These are phyloP conservation scores for Charina bottae DNA, from an alignment of 2,113 vertebrate species.

Conservation along the genomic window DNA sequence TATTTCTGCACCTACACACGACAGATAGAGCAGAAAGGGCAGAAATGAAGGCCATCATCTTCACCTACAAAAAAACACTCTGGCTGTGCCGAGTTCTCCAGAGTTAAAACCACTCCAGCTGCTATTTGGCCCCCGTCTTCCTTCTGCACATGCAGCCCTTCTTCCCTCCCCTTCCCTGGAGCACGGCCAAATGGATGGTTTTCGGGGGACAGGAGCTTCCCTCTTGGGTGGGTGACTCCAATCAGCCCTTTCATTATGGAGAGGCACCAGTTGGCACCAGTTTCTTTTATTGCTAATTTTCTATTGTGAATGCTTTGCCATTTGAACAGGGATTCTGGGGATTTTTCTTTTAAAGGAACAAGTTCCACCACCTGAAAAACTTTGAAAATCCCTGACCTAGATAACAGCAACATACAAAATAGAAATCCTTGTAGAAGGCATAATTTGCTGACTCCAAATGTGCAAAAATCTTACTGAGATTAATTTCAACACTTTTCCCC, in stretches of 20 bases:
- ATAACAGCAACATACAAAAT: slow-evolving; percentile 4
- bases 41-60: too few relatives aligned
- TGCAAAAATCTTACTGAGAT: slow-evolving; percentile 17
- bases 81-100: too few relatives aligned
- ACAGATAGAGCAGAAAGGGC: too few relatives aligned
- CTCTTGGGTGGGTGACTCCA: background rate
- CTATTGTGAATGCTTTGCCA: background rate
- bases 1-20: too few relatives aligned
- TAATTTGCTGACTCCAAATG: slow-evolving; percentile 16
- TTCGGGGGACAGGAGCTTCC: background rate
- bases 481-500: background rate
- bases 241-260: background rate
- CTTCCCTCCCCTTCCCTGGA: background rate
- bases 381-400: background rate
- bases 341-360: background rate
- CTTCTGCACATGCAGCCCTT: too few relatives aligned
- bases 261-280: background rate
- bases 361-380: background rate
- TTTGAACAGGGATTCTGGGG: background rate
- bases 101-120: too few relatives aligned
- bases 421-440: background rate
- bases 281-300: background rate
- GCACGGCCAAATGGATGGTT: background rate
- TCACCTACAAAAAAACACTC: too few relatives aligned
- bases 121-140: too few relatives aligned